Evolutionary conservation across 2,888 invertebrate species (phyloP), one percentile per base, ranked within the genome.

Genomic region (Lasioglossum zephyrum): DNA sequence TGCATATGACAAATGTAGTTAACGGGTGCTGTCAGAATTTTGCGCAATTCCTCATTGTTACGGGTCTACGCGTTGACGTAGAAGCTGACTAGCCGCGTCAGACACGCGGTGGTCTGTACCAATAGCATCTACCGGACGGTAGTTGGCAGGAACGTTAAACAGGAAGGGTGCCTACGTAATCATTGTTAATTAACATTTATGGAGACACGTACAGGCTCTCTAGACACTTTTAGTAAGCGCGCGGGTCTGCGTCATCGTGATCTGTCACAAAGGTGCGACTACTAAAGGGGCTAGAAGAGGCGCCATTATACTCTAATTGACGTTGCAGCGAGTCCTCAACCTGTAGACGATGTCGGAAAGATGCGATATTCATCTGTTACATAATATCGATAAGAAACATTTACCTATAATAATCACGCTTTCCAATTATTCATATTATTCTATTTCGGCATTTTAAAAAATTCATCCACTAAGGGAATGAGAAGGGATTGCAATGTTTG

Each of bases 111-210:
- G 39, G 76, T 47, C 74, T 76, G 70, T 36, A 73, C 78, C 85
- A 77, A 80, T 87, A 82, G 41, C 70, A 57, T 57, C 79, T 79
- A 73, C 78, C 66, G 74, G 73, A 69, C 81, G 44, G 80, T 76
- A 81, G 85, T 82, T 81, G 83, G 75, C 83, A 57, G 85, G 79
- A 87, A 81, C 83, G 87, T 87, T 88, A 86, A 88, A 81, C 83
- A 87, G 87, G 78, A 74, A 80, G 87, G 80, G 83, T 31, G 80
- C 73, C 81, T 74, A 31, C 89, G 85, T 93, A 92, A 93, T 93
- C 88, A 92, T 89, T 88, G 91, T 92, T 93, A 92, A 93, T 93
- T 92, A 93, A 92, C 92, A 93, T 93, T 93, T 93, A 93, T 93
- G 92, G 89, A 86, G 90, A 92, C 88, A 88, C 88, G 87, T 87